Evolutionary conservation across 1,140 invertebrate genomes (phyloP), one percentile per base, ranked within the genome.

Genomic region (Sipha flava): DNA sequence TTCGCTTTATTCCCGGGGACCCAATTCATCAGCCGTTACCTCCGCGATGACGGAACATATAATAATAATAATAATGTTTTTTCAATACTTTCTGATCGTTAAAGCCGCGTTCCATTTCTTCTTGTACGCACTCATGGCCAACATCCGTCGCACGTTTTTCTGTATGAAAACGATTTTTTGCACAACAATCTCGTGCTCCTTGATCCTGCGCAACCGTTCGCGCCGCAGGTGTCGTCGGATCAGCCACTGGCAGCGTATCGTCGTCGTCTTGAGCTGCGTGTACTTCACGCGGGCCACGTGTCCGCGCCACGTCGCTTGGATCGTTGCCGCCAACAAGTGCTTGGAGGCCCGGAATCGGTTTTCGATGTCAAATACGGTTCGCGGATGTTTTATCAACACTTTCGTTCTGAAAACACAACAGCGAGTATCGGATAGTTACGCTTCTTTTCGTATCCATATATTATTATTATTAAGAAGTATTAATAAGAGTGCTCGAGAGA

Each of bases 341-440:
- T 57, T 77, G 0, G 14, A 6, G 0, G 14, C 9, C 9, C 59
- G 73, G 14, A 59, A 77, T 18, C 73, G 73, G 12, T 52, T 29
- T 77, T 77, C 73, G 16, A 77, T 77, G 5, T 77, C 73, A 23
- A 77, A 77, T 37, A 77, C 21, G 1, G 34, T 77, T 1, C n/a
- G 29, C 6, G 73, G 73, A 2, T 43, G 16, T 77, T 77, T 77
- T 5, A 77, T 77, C 49, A 77, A 37, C 1, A 77, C 43, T 59
- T 77, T 77, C 18, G 47, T 77, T 21, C 73, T 77, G 34, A 0
- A 66, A 37, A 73, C 12, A 73, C 9, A 21, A n/a, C 18, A 7
- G 1, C 9, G 23, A 23, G 5, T 29, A 59, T 6, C 54, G 18
- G 3, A 29, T 14, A n/a, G n/a, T n/a, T n/a, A n/a, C n/a, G n/a